Evolutionary conservation across 1,140 invertebrate genomes (phyloP).

Genomic region (Lucilia cuprina): DNA sequence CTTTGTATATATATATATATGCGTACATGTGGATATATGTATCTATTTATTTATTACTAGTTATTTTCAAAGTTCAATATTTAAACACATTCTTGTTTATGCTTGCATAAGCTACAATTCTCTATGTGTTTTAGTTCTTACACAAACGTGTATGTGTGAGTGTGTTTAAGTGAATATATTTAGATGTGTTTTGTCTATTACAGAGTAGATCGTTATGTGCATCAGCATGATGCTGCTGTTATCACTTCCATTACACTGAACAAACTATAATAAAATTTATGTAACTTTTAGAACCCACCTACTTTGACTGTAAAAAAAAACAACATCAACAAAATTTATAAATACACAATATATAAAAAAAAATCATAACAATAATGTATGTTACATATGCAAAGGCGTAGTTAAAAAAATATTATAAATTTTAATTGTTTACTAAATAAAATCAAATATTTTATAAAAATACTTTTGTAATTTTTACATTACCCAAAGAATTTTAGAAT

Average conservation of each 20-base stretch:
- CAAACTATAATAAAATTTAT: neutral
- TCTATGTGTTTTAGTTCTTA: neutral
- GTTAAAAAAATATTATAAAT: no score
- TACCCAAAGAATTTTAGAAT: no score
- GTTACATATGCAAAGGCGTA: neutral
- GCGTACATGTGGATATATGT: neutral
- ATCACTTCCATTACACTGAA: slow-evolving; percentile 14
- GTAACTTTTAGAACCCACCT: neutral
- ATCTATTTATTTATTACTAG: neutral
- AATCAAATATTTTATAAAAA: no score
- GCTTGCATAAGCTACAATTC: neutral
- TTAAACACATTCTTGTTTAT: neutral
- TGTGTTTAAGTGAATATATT: neutral
- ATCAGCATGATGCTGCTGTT: neutral
- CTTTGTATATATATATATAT: neutral
- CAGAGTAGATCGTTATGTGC: neutral
- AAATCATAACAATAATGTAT: neutral
- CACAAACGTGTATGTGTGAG: neutral
- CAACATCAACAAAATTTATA: neutral
- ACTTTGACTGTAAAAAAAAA: neutral
- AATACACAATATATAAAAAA: neutral
- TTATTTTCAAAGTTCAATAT: neutral
- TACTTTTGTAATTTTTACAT: no score
- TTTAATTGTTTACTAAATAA: no score
- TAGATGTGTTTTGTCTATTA: neutral